Evolutionary conservation across 2,113 vertebrate genomes (phyloP), one percentile per base, ranked within the genome.

Genomic region (Phalacrocorax aristotelis): DNA sequence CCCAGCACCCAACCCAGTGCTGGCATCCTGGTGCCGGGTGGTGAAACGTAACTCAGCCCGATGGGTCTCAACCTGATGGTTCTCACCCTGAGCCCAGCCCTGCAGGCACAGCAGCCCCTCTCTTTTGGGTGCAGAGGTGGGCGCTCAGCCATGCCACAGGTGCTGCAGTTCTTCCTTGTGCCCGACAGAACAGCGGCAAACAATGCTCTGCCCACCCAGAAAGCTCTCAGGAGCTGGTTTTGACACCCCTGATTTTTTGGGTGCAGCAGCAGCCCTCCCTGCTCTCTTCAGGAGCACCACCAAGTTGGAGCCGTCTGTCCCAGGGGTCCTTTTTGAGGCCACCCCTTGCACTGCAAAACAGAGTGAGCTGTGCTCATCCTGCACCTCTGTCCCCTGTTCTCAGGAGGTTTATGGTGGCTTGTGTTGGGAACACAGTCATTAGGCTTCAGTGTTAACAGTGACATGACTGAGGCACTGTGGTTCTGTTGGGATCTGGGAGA

Each of bases 101-200:
- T 3, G 27, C 1, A 1, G 46, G 23, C 16, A 1, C 3, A 4
- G 7, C 46, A 27, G 74, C 11, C 8, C 48, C 36, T 42, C 27
- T 70, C 34, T 23, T 32, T 5, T 4, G 38, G 40, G 19, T 1
- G 13, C 38, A 17, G 70, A 40, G 42, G 26, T 8, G 64, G 54
- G 65, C 1, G 5, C 76, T 69, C 2, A 2, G 54, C 38, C 4
- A 0, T 8, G n/a, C 38, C 15, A 1, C 26, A 1, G 19, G 8
- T 23, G 57, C 76, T 58, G 46, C 15, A 3, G 38, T 3, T 76
- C 60, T 38, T 44, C 44, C 61, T 29, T 2, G 22, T 71, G n/a
- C 30, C 27, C 36, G 7, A 11, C 46, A 5, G 44, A 13, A 16
- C 2, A 15, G 38, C 11, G 27, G 34, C 22, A n/a, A 52, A 6